Evolutionary conservation across 2,797 vertebrate genomes (phyloP), one percentile per base, ranked within the genome.

Genomic region (Takifugu rubripes): DNA sequence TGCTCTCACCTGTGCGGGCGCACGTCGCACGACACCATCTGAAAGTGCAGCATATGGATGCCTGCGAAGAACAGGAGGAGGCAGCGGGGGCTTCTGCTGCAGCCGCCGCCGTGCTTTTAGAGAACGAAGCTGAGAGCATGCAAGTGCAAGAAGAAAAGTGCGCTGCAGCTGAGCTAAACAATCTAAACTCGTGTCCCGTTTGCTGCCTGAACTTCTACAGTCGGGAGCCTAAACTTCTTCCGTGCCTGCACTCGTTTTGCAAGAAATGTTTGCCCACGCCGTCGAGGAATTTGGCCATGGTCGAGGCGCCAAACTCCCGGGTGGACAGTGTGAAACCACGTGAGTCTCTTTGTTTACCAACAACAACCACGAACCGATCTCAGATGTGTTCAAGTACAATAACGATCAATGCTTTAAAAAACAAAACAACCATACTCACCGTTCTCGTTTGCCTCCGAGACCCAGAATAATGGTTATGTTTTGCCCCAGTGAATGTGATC

Each of bases 211-310:
- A 93, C 74, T 95, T 99, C 74, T 95, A 96, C 90, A 97, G 93
- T 87, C 91, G 96, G 58, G 94, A 93, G 82, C 96, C 96, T 77
- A 96, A 96, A 74, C 93, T 99, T 57, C 91, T 99, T 68, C 95
- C 96, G 3, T 99, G 96, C 66, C 91, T 99, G 8, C 96, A 99
- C 90, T 97, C 96, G 5, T 93, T 98, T 83, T 99, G 97, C 87
- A 93, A 91, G 87, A 92, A 92, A 68, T 98, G 97, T 75, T 91
- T 99, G 61, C 96, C 97, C 1, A 81, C 86, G 15, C 93, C 95
- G 3, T 90, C 91, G 67, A 89, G 93, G 75, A 93, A 89, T 57
- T 82, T 88, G 89, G 8, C 16, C 5, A 6, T 88, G 79, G 62
- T 84, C 2, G 80, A 81, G 42, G 51, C 67, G 25, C 54, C 64